Conservation (phyloP, 2,797 vertebrate species). For the Paratrypauchen microcephalus region DNA sequence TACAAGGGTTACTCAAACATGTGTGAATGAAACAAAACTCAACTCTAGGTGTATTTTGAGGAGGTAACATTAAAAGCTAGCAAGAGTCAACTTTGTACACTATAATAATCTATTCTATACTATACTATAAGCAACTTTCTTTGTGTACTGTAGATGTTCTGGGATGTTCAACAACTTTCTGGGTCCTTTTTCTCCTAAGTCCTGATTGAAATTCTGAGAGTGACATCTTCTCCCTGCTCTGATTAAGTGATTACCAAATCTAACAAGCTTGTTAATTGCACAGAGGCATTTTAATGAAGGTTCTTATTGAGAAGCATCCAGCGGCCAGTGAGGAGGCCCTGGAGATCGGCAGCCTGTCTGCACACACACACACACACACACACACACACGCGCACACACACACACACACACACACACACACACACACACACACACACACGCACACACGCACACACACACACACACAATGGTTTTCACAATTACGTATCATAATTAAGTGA, state of each 20-base stretch:
- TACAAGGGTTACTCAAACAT: no score
- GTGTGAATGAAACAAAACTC: no score
- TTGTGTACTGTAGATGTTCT: background rate
- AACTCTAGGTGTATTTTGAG: no score
- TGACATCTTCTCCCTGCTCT: conserved; percentile 32
- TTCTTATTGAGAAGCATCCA: conserved; percentile 58
- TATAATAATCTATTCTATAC: no score
- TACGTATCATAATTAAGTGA: background rate
- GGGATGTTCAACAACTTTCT: conserved; percentile 12
- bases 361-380: conserved; percentile 8
- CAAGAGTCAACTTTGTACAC: no score
- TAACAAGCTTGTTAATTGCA: conserved; percentile 59
- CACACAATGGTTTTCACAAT: conserved; percentile 29
- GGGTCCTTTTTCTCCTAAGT: conserved; percentile 9
- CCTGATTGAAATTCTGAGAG: conserved; percentile 52
- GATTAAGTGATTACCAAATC: conserved; percentile 58
- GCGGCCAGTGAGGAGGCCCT: conserved; percentile 29
- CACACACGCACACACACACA: conserved; percentile 21
- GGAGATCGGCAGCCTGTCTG: conserved; percentile 25
- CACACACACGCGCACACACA: conserved; percentile 11
- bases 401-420: conserved; percentile 21
- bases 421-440: conserved; percentile 21
- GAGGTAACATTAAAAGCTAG: no score
- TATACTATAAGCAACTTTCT: background rate
- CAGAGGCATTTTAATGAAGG: conserved; percentile 59